These are phyloP conservation scores for Dorcus parallelipipedus DNA, from an alignment of 2,888 invertebrate species.

Conservation along the genomic window DNA sequence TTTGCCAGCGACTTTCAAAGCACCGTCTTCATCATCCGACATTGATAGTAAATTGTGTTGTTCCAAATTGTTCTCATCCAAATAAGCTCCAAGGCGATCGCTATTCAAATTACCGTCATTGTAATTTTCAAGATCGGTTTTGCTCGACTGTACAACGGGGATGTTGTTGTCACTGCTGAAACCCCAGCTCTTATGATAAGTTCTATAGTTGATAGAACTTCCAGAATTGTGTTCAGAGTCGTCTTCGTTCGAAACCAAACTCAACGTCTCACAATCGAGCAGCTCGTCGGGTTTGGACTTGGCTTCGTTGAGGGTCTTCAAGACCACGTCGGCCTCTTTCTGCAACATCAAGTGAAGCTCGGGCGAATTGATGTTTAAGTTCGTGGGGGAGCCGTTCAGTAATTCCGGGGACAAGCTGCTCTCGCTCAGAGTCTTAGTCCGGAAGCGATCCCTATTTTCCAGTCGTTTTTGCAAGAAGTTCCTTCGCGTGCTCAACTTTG, in stretches of 20 bases:
- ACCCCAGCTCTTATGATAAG: constrained; percentile 52
- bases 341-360: constrained; percentile 46
- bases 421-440: constrained; percentile 66
- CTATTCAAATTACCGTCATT: constrained; percentile 6
- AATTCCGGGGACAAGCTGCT: constrained; percentile 54
- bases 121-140: constrained; percentile 13
- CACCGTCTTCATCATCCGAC: constrained; percentile 46
- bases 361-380: constrained; percentile 17
- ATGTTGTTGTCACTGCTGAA: constrained; percentile 14
- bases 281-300: constrained; percentile 50
- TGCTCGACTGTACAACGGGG: constrained; percentile 11
- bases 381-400: constrained; percentile 34
- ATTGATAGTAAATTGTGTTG: neutral
- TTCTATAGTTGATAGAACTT: constrained; percentile 57
- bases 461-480: constrained; percentile 55
- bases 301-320: constrained; percentile 54
- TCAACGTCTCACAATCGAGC: constrained; percentile 62
- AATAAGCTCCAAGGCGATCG: neutral
- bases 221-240: constrained; percentile 63
- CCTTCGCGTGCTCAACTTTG: constrained; percentile 38
- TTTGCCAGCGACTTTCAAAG: constrained; percentile 47
- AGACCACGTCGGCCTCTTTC: constrained; percentile 56
- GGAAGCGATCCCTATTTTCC: constrained; percentile 70
- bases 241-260: constrained; percentile 69
- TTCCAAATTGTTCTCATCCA: neutral